phyloP scores from a whole-genome alignment of 2,888 invertebrate genomes.

The Oscheius sp. region DNA sequence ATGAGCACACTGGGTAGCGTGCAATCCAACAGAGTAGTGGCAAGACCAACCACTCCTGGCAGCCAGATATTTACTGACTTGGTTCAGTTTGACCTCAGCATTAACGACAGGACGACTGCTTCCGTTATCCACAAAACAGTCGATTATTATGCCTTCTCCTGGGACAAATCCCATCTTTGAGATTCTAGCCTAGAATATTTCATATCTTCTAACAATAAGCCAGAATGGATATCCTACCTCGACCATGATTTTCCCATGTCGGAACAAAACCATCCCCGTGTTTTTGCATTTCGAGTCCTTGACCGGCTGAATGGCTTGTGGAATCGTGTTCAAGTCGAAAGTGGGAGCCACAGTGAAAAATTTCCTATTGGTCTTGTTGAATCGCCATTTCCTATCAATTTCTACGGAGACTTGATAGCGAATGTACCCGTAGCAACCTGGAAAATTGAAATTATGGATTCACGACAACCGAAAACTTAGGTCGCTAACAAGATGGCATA shows the following conservation, averaged over 20 bases:
- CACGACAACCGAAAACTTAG: no score
- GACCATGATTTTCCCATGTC: slow-evolving; percentile 31
- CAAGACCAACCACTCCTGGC: slow-evolving; percentile 24
- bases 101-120: slow-evolving; percentile 44
- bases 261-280: slow-evolving; percentile 35
- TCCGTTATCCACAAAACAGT: slow-evolving; percentile 45
- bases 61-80: slow-evolving; percentile 22
- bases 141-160: slow-evolving; percentile 48
- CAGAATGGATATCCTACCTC: neutral
- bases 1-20: slow-evolving; percentile 15
- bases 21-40: slow-evolving; percentile 9
- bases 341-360: slow-evolving; percentile 36
- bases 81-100: slow-evolving; percentile 32
- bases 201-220: no score
- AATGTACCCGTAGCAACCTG: slow-evolving; percentile 36
- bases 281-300: slow-evolving; percentile 15
- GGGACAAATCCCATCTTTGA: slow-evolving; percentile 49
- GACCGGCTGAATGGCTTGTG: slow-evolving; percentile 28
- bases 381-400: slow-evolving; percentile 37
- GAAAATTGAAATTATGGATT: neutral
- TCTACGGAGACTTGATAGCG: slow-evolving; percentile 30
- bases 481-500: neutral
- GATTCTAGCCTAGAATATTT: slow-evolving; percentile 43
- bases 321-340: slow-evolving; percentile 34
- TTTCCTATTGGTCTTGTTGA: slow-evolving; percentile 31